Percentiles rank a stretch among this genome's conserved stretches.
Evolutionary conservation across 2,888 invertebrate genomes (phyloP).

Genomic region (Tinea semifulvella): DNA sequence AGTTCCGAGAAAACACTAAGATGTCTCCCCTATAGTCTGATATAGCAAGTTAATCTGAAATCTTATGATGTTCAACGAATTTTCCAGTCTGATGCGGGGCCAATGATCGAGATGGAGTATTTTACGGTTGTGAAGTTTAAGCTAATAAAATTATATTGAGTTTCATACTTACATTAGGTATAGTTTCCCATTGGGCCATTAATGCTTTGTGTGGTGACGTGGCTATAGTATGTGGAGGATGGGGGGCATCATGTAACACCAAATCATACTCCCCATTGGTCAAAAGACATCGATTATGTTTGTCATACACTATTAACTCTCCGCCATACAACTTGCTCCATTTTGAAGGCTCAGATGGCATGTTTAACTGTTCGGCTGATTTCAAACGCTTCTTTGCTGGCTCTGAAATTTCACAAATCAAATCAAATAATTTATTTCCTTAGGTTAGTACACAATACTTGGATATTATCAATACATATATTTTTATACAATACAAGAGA

Average conservation of each 20-base stretch:
- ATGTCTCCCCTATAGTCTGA: no score
- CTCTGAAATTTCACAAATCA: conserved; percentile 43
- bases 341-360: conserved; percentile 39
- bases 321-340: conserved; percentile 74
- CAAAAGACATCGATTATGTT: conserved; percentile 85
- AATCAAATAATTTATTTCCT: no score
- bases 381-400: conserved; percentile 77
- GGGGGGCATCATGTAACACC: conserved; percentile 80
- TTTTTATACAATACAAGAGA: no score
- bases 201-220: conserved; percentile 58
- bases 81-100: no score
- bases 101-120: no score
- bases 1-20: no score
- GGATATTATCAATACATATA: no score
- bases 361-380: conserved; percentile 44
- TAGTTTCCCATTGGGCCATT: conserved; percentile 68
- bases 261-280: conserved; percentile 93
- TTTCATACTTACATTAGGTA: conserved; percentile 60
- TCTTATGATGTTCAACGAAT: no score
- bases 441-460: no score
- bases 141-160: no score
- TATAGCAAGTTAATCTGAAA: no score
- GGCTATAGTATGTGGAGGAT: conserved; percentile 65
- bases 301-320: conserved; percentile 90
- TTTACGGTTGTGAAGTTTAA: no score